These are phyloP conservation scores for Calephelis virginiensis DNA, from an alignment of 1,140 invertebrate genomes.

Conservation along the genomic window DNA sequence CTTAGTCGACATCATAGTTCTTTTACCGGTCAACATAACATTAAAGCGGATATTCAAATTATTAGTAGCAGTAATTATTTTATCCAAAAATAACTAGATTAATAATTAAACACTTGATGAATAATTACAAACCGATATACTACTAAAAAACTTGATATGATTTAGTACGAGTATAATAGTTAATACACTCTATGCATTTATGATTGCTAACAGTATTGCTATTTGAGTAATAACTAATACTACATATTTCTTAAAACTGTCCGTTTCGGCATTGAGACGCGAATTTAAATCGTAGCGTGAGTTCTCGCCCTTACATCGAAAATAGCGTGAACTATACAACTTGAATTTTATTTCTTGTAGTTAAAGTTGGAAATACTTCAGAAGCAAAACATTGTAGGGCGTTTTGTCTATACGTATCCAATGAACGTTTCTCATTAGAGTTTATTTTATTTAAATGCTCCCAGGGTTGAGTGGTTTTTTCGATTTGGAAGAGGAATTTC, in stretches of 20 bases:
- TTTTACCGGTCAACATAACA: too few species aligned
- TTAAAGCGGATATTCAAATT: too few species aligned
- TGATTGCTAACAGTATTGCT: too few species aligned
- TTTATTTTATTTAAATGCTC: conserved; percentile 51
- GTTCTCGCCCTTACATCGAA: neutral
- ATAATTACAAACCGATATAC: too few species aligned
- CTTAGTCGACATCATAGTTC: too few species aligned
- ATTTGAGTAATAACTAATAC: too few species aligned
- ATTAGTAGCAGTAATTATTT: too few species aligned
- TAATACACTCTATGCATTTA: too few species aligned
- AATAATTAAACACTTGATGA: too few species aligned
- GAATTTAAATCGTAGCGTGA: neutral
- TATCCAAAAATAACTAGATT: too few species aligned
- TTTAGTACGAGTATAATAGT: too few species aligned
- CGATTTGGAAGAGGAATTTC: conserved; percentile 66
- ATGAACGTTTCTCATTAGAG: conserved; percentile 54
- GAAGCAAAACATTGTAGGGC: conserved; percentile 43
- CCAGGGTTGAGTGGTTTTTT: conserved; percentile 37
- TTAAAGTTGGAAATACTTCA: conserved; percentile 39
- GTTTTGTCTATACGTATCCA: conserved; percentile 67
- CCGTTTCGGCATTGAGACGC: neutral
- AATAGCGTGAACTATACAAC: neutral
- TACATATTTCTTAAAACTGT: neutral
- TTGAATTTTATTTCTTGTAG: conserved; percentile 30
- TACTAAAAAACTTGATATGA: too few species aligned